phyloP scores from a whole-genome alignment of 2,797 vertebrate species.

The Platalea minor region DNA sequence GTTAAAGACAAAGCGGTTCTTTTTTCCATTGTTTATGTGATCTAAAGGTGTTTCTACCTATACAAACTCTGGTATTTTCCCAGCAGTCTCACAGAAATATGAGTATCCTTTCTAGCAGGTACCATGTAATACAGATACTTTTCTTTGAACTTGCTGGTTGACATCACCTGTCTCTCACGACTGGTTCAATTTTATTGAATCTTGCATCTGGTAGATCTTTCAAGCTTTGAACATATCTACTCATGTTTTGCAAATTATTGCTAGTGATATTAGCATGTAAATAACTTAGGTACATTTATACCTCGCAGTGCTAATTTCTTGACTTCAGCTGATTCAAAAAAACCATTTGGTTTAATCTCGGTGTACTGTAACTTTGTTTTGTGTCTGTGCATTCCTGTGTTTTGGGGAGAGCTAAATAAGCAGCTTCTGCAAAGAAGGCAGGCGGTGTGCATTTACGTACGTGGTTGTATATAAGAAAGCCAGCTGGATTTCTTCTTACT shows the following conservation, averaged over 20 bases:
- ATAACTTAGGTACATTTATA: background rate
- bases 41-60: background rate
- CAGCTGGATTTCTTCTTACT: background rate
- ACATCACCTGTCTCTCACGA: background rate
- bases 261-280: background rate
- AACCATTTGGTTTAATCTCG: background rate
- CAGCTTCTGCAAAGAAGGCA: background rate
- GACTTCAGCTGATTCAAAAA: background rate
- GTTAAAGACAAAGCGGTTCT: background rate
- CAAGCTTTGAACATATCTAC: background rate
- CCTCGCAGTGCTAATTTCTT: background rate
- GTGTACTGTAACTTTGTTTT: background rate
- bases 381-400: background rate
- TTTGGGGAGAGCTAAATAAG: background rate
- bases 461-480: background rate
- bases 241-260: background rate
- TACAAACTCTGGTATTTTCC: background rate
- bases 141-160: background rate
- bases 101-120: background rate
- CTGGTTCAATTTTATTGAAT: background rate
- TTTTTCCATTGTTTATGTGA: background rate
- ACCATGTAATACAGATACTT: background rate
- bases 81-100: background rate
- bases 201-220: background rate
- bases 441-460: rapidly evolving